These are phyloP conservation scores for Thelaira solivaga DNA, from an alignment of 2,888 invertebrate genomes.

Conservation along the genomic window DNA sequence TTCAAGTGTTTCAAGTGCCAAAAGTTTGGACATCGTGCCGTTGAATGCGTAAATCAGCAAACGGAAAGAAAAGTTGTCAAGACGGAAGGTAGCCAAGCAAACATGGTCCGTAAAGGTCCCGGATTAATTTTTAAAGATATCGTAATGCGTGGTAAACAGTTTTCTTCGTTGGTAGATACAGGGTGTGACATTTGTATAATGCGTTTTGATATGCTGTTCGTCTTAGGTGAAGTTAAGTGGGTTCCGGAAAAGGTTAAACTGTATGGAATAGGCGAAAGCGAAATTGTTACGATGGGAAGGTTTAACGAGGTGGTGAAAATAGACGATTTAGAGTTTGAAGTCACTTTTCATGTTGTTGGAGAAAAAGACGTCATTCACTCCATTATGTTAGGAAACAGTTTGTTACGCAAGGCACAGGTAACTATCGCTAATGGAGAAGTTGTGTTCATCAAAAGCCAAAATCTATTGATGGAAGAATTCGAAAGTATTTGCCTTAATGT, in stretches of 20 bases:
- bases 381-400: conserved; percentile 1
- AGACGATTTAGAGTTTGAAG: not conserved
- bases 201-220: conserved; percentile 2
- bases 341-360: not conserved
- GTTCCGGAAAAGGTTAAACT: not conserved
- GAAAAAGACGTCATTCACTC: conserved; percentile 1
- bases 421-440: not conserved
- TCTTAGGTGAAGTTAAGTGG: conserved; percentile 2
- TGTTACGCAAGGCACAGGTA: not conserved
- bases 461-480: not conserved
- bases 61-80: not conserved
- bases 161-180: conserved; percentile 1
- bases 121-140: conserved; percentile 10
- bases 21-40: not conserved
- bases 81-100: not conserved
- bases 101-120: not conserved
- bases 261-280: not conserved
- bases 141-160: not conserved
- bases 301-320: not conserved
- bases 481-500: not conserved
- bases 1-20: conserved; percentile 4
- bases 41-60: not conserved
- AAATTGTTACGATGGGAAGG: not conserved
- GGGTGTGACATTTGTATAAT: conserved; percentile 2
- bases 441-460: not conserved